Base-by-base conservation (phyloP, 2,888 invertebrate species). In the Diarsia mendica region DNA sequence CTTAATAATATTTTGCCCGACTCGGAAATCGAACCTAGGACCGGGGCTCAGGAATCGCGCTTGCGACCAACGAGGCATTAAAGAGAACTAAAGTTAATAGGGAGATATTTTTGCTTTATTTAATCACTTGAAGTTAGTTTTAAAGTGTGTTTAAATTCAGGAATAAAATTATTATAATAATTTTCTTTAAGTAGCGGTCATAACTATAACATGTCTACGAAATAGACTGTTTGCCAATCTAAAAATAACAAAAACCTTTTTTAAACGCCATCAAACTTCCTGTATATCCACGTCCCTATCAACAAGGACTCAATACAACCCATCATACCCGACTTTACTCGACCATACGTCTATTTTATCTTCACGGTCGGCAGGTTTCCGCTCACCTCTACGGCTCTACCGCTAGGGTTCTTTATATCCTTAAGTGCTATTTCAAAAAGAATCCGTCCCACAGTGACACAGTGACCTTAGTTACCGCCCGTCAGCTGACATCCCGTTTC, bases 401-500 rank as follows among this genome's bases (percentile, higher is more conserved):
- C 18, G 67, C 72, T 72, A 72, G 66, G 72, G 58, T 69, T 82
- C 83, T 77, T 75, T 79, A 87, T 80, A 79, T 82, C 73, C 78
- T 75, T 73, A 88, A 83, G 79, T 78, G 74, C 66, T 77, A 67
- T 82, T 85, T 84, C 65, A 84, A 83, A 78, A 87, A 84, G 69
- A 75, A 84, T 81, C 79, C 74, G 60, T 82, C 85, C 77, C 79
- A 85, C 85, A 89, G 86, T 95, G 94, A 95, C 95, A 96, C 93
- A 94, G 91, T 96, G 94, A 95, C 95, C 95, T 94, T 93, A 94
- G 91, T 92, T 90, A 87, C 90, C 90, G 89, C 84, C 91, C 91
- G 91, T 93, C 95, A 95, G 95, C 95, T 95, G 95, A 95, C 91
- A 90, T 92, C 92, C 90, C 89, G 89, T 90, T 88, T 91, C 81